Conservation (phyloP, 2,113 vertebrate genomes). For the Seriola quinqueradiata region DNA sequence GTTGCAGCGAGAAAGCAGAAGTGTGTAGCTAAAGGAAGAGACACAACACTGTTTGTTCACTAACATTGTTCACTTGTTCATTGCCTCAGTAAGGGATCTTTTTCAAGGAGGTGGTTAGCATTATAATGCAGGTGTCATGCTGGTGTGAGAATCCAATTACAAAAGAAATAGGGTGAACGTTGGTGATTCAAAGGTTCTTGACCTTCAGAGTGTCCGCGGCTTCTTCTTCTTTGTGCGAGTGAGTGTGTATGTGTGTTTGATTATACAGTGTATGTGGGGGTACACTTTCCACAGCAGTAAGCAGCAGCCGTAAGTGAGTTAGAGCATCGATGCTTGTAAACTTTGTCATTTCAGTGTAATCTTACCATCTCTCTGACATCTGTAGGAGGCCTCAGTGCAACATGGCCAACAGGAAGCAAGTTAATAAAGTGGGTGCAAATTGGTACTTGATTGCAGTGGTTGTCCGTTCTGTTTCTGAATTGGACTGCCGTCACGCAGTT, state of each 20-base stretch:
- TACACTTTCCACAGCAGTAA: background rate
- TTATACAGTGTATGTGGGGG: background rate
- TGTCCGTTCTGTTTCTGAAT: slow-evolving; percentile 55
- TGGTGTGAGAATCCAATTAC: slow-evolving; percentile 40
- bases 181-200: slow-evolving; percentile 9
- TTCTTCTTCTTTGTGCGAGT: background rate
- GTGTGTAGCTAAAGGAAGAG: background rate
- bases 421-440: slow-evolving; percentile 67
- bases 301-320: background rate
- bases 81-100: background rate
- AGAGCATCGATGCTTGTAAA: background rate
- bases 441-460: slow-evolving; percentile 68
- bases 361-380: slow-evolving; percentile 13
- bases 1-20: background rate
- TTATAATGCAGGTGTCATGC: slow-evolving; percentile 17
- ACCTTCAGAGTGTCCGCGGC: slow-evolving; percentile 23
- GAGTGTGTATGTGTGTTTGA: background rate
- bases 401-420: slow-evolving; percentile 50
- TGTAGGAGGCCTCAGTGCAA: background rate
- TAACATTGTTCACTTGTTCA: background rate
- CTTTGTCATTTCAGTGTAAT: background rate
- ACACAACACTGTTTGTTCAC: background rate
- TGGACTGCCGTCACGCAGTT: slow-evolving; percentile 57
- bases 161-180: background rate
- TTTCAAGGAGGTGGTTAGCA: background rate